These are phyloP conservation scores for Calidris pugnax DNA, from an alignment of 2,113 vertebrate genomes.

Conservation along the genomic window DNA sequence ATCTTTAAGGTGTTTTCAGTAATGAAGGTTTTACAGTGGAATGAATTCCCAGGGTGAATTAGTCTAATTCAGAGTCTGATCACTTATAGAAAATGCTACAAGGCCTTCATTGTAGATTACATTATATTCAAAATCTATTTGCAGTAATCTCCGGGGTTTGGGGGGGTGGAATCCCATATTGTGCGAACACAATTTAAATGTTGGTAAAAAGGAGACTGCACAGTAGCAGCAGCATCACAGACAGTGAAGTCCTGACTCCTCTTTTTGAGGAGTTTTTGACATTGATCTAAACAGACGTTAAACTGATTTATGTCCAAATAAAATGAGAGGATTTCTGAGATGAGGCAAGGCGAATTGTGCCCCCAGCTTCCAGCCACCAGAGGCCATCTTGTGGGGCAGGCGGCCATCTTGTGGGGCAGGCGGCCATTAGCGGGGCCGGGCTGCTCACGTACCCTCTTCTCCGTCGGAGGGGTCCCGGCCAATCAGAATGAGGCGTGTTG, in stretches of 20 bases:
- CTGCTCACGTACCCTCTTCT: not conserved
- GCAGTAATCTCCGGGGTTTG: not conserved
- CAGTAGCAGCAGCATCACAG: not conserved
- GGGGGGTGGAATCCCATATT: fast-evolving
- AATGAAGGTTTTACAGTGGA: not conserved
- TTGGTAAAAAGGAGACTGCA: not conserved
- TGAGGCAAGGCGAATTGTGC: fast-evolving
- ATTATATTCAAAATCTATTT: not conserved
- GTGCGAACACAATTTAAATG: not conserved
- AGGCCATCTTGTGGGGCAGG: not conserved
- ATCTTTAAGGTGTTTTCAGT: not conserved
- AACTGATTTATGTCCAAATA: not conserved
- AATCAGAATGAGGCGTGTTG: not conserved
- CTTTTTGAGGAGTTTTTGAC: not conserved
- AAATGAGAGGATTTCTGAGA: fast-evolving
- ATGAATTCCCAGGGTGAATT: not conserved
- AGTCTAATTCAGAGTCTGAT: not conserved
- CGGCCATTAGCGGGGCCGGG: fast-evolving
- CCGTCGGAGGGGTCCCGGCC: not conserved
- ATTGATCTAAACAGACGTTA: fast-evolving
- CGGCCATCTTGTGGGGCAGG: no score
- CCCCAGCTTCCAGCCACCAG: no score
- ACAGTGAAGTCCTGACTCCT: not conserved
- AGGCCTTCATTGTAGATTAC: not conserved
- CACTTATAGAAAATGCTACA: not conserved